Conservation (phyloP, 2,797 vertebrate species). For the Pitangus sulphuratus region DNA sequence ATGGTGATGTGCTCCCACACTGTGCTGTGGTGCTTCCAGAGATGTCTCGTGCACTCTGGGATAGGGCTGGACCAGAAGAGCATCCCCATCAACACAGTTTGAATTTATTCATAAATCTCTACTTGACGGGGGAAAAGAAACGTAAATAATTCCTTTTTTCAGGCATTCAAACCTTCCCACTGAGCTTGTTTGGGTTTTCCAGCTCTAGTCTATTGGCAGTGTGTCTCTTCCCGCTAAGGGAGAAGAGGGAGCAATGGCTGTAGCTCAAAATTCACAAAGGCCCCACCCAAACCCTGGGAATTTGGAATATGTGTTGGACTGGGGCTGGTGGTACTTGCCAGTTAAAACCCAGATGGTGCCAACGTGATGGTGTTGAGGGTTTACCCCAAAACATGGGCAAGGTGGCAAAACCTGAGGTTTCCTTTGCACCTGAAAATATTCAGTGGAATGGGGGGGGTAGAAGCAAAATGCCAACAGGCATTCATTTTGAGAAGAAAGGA, state of each 20-base stretch:
- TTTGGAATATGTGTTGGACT: neutral
- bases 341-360: neutral
- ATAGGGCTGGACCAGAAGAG: neutral
- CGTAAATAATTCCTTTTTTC: neutral
- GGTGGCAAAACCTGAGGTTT: neutral
- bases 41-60: accelerated
- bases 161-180: neutral
- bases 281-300: neutral
- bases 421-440: accelerated
- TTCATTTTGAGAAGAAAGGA: neutral
- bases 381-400: accelerated
- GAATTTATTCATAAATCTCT: neutral
- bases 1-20: accelerated
- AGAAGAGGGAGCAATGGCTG: neutral
- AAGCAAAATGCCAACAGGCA: neutral
- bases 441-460: accelerated
- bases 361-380: accelerated
- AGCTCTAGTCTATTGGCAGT: accelerated
- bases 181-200: neutral
- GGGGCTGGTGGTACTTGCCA: neutral
- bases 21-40: accelerated
- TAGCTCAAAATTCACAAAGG: neutral
- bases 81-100: neutral
- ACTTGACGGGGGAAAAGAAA: accelerated
- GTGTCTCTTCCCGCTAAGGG: neutral